phyloP scores from a whole-genome alignment of 2,113 vertebrate genomes.

The Plotosus lineatus region DNA sequence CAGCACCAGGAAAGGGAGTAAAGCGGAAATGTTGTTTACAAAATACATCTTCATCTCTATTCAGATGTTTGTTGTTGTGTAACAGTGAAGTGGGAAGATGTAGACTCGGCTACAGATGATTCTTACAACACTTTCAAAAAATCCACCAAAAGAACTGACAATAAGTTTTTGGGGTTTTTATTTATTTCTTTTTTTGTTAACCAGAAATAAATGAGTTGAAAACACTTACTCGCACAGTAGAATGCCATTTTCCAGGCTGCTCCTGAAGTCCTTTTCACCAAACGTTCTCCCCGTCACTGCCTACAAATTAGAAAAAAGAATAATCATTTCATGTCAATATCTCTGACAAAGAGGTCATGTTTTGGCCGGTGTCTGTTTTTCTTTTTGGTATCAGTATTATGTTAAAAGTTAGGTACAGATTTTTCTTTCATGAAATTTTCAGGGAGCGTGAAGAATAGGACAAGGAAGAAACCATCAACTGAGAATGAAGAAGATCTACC shows the following conservation, averaged over 20 bases:
- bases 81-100: not conserved
- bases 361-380: no score
- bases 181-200: no score
- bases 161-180: no score
- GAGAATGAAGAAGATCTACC: no score
- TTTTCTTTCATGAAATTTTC: no score
- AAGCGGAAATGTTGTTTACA: not conserved
- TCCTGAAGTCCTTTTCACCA: slow-evolving; percentile 92
- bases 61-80: not conserved
- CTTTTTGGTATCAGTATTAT: no score
- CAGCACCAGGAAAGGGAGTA: not conserved
- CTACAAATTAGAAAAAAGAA: slow-evolving; percentile 67
- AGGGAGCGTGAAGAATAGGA: no score
- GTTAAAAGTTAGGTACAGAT: no score
- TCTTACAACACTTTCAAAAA: not conserved
- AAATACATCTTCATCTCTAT: not conserved
- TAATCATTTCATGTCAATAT: no score
- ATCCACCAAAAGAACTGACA: not conserved
- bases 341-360: no score
- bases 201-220: no score
- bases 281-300: slow-evolving; percentile 92
- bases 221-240: slow-evolving; percentile 95
- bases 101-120: not conserved
- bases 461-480: no score
- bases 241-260: slow-evolving; percentile 92